phyloP scores from a whole-genome alignment of 2,888 invertebrate genomes.

The Leptopilina syphax region DNA sequence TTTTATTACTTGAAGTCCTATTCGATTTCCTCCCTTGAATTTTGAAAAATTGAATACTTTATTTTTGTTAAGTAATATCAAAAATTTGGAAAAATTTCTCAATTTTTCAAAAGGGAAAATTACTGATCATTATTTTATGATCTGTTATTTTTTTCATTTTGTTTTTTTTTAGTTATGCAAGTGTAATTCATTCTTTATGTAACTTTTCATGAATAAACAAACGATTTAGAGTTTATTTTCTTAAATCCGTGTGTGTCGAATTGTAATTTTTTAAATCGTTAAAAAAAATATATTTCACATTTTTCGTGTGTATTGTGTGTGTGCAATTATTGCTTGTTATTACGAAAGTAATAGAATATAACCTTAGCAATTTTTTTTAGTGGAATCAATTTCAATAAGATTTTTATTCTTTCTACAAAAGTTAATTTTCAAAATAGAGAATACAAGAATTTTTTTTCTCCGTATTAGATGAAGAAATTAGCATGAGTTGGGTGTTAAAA shows the following conservation, averaged over 20 bases:
- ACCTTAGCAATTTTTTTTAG: conserved; percentile 1
- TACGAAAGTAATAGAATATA: neutral
- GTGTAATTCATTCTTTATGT: conserved; percentile 16
- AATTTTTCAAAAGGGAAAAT: neutral
- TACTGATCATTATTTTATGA: conserved; percentile 1
- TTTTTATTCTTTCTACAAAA: neutral
- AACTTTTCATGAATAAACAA: conserved; percentile 24
- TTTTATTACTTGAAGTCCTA: too few relatives aligned
- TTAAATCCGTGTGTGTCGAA: neutral
- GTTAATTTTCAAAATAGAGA: neutral
- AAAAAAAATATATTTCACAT: neutral
- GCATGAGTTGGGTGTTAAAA: neutral
- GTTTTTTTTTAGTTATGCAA: conserved; percentile 12
- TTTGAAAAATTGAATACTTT: too few relatives aligned
- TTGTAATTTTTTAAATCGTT: neutral
- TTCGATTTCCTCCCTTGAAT: too few relatives aligned
- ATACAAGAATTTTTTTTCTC: neutral
- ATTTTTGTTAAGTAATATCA: too few relatives aligned
- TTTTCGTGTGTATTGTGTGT: too few relatives aligned
- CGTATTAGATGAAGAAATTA: conserved; percentile 23
- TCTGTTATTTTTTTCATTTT: neutral
- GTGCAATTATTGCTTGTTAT: conserved; percentile 34
- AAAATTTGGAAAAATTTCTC: neutral
- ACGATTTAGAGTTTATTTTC: neutral
- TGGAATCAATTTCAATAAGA: conserved; percentile 1